Evolutionary conservation across 2,888 invertebrate species (phyloP).

Genomic region (Perizoma flavofasciatum): DNA sequence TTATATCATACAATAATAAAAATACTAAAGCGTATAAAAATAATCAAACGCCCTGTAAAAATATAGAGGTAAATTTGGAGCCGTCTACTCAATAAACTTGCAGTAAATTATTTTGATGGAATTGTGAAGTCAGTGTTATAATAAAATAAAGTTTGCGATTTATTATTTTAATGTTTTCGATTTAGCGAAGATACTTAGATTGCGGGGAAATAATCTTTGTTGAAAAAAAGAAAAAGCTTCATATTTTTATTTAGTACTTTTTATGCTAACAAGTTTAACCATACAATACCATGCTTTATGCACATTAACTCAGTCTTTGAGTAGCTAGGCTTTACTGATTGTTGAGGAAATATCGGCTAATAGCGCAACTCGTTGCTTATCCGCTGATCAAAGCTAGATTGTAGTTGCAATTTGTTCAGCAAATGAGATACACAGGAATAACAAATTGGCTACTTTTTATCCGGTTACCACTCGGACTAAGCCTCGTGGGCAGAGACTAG

Average conservation of each 20-base stretch:
- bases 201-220: too few relatives aligned
- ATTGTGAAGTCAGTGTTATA: conserved; percentile 15
- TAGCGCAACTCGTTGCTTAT: conserved; percentile 9
- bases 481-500: too few relatives aligned
- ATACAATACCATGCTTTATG: too few relatives aligned
- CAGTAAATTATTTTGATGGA: conserved; percentile 16
- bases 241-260: too few relatives aligned
- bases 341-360: conserved; percentile 9
- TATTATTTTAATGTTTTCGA: conserved; percentile 15
- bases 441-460: too few relatives aligned
- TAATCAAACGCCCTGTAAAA: conserved; percentile 11
- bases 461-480: too few relatives aligned
- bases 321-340: neutral
- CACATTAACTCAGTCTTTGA: too few relatives aligned
- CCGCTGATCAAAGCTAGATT: conserved; percentile 18
- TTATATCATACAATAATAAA: neutral
- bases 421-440: conserved; percentile 27
- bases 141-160: conserved; percentile 22
- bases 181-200: neutral
- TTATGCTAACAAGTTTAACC: too few relatives aligned
- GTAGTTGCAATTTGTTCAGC: conserved; percentile 26
- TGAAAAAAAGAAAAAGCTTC: too few relatives aligned
- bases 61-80: conserved; percentile 8
- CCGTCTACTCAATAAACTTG: conserved; percentile 10
- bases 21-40: conserved; percentile 6